Percentiles rank a stretch among this genome's conserved stretches.
Evolutionary conservation across 2,113 vertebrate species (phyloP).

Genomic region (Coracopsis vasa): DNA sequence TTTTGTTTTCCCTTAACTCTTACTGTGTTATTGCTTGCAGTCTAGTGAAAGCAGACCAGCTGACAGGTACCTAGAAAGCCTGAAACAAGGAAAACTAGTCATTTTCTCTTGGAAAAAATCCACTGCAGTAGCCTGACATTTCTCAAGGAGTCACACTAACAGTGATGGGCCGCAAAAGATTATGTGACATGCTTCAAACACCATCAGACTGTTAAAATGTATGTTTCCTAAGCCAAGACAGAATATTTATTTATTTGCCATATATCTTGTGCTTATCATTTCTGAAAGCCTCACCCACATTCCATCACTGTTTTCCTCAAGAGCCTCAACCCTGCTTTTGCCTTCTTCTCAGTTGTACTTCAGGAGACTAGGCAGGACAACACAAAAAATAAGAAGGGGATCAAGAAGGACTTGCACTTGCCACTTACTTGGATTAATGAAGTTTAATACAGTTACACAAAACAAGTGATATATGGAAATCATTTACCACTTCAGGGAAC

Average conservation of each 20-base stretch:
- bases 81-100: background rate
- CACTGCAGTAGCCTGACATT: background rate
- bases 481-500: background rate
- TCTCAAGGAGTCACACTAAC: background rate
- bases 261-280: background rate
- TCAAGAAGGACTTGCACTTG: background rate
- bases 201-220: slow-evolving; percentile 32
- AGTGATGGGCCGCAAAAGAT: background rate
- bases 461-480: background rate
- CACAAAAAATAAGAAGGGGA: background rate
- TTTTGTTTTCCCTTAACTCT: background rate
- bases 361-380: background rate
- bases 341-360: background rate
- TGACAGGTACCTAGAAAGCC: background rate
- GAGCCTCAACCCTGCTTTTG: background rate
- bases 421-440: background rate
- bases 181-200: background rate
- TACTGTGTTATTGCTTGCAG: background rate
- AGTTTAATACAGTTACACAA: background rate
- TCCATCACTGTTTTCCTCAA: slow-evolving; percentile 23
- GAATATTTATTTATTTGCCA: background rate
- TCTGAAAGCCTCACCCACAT: slow-evolving; percentile 10
- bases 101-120: background rate
- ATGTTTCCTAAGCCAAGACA: background rate
- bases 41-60: background rate